Evolutionary conservation across 2,888 invertebrate species (phyloP).

Genomic region (Pollenia angustigena): DNA sequence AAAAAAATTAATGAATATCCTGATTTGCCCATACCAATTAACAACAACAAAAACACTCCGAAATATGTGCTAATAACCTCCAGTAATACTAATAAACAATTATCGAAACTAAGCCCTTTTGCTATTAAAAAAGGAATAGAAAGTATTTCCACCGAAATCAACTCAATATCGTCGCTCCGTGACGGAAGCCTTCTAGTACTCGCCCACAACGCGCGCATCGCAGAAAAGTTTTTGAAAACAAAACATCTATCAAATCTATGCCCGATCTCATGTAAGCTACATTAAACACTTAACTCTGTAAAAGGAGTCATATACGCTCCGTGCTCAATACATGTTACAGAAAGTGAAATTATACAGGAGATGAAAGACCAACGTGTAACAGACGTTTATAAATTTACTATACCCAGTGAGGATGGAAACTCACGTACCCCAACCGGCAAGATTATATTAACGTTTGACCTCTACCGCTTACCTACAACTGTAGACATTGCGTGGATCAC

Average conservation of each 20-base stretch:
- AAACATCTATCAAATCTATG: constrained; percentile 9
- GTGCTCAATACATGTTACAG: constrained; percentile 32
- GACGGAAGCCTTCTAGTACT: constrained; percentile 30
- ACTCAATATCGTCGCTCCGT: constrained; percentile 18
- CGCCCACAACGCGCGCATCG: constrained; percentile 12
- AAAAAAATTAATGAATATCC: too few species aligned
- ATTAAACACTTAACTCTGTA: not conserved
- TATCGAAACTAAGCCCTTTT: constrained; percentile 5
- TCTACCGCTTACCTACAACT: too few species aligned
- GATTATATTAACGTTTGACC: too few species aligned
- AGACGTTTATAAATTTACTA: constrained; percentile 19
- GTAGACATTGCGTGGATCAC: too few species aligned
- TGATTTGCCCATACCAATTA: too few species aligned
- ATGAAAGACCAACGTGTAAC: not conserved
- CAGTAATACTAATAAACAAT: not conserved
- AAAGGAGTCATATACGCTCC: too few species aligned
- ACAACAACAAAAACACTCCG: constrained; percentile 18
- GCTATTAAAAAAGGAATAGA: constrained; percentile 42
- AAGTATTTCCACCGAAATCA: constrained; percentile 33
- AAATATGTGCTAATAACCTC: constrained; percentile 44
- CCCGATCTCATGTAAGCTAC: constrained; percentile 5
- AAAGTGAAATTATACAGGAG: constrained; percentile 39
- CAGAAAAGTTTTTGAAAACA: constrained; percentile 70
- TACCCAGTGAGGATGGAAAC: too few species aligned
- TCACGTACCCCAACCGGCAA: too few species aligned